phyloP scores from a whole-genome alignment of 2,888 invertebrate species.

The Pristionchus entomophagus region DNA sequence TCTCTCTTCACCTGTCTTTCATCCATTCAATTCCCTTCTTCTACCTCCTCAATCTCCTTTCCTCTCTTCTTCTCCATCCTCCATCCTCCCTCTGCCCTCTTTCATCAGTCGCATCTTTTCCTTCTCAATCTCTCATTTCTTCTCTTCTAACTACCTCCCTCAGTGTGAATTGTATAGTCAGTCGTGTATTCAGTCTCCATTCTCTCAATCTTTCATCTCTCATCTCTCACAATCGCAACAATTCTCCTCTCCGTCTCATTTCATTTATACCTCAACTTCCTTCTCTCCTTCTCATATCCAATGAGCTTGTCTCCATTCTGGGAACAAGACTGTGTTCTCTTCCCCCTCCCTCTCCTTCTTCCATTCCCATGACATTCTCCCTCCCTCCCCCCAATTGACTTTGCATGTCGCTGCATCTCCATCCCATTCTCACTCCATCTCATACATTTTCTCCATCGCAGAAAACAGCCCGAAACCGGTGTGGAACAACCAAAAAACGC shows the following conservation, averaged over 20 bases:
- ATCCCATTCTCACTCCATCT: slow-evolving; percentile 7
- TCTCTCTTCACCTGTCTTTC: slow-evolving; percentile 8
- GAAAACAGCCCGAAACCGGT: too few species aligned
- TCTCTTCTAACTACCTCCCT: neutral
- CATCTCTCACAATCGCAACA: neutral
- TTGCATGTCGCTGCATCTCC: neutral
- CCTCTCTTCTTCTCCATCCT: neutral
- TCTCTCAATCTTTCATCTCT: too few species aligned
- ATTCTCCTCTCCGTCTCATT: neutral
- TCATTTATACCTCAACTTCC: neutral
- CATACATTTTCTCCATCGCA: neutral
- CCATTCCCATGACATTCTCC: slow-evolving; percentile 1
- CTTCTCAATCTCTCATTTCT: neutral
- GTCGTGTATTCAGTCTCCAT: neutral
- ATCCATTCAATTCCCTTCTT: neutral
- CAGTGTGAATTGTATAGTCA: neutral
- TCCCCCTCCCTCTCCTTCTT: neutral
- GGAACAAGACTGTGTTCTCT: neutral
- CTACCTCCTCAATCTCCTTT: neutral
- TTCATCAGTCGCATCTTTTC: too few species aligned
- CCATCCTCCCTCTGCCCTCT: neutral
- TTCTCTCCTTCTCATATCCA: neutral
- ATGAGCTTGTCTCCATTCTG: neutral
- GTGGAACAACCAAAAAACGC: too few species aligned
- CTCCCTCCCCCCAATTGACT: slow-evolving; percentile 24